These are phyloP conservation scores for Pemphigus obesinymphae DNA, from an alignment of 1,140 invertebrate genomes.

Conservation along the genomic window DNA sequence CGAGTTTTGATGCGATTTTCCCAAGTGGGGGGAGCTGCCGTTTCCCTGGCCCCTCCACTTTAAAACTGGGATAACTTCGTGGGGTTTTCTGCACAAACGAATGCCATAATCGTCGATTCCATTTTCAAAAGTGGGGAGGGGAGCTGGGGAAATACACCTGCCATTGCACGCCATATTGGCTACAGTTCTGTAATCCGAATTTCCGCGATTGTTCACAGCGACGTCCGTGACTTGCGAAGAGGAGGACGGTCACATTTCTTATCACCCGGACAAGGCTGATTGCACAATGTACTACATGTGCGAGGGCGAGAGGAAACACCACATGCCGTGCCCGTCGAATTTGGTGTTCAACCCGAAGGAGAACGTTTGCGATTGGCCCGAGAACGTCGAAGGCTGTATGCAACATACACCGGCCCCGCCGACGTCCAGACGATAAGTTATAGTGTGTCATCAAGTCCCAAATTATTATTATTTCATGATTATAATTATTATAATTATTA, in stretches of 20 bases:
- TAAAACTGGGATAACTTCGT: too few species aligned
- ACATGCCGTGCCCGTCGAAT: slow-evolving; percentile 94
- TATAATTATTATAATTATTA: background rate
- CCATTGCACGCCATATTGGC: too few species aligned
- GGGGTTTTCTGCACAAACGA: too few species aligned
- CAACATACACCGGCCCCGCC: slow-evolving; percentile 75
- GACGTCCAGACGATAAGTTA: slow-evolving; percentile 50
- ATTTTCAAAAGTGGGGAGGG: too few species aligned
- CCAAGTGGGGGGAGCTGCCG: too few species aligned
- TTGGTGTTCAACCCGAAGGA: slow-evolving; percentile 89
- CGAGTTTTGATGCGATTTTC: too few species aligned
- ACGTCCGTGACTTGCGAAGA: slow-evolving; percentile 85
- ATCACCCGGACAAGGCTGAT: slow-evolving; percentile 83
- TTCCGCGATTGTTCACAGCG: too few species aligned
- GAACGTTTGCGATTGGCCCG: slow-evolving; percentile 94
- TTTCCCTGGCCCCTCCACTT: too few species aligned
- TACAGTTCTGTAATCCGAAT: too few species aligned
- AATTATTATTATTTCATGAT: background rate
- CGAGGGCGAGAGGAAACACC: slow-evolving; percentile 89
- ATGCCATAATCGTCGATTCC: too few species aligned
- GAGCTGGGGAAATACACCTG: too few species aligned
- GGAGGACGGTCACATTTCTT: slow-evolving; percentile 89
- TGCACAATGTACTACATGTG: slow-evolving; percentile 95
- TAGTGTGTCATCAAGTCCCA: slow-evolving; percentile 32
- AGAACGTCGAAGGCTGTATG: slow-evolving; percentile 84